phyloP scores from a whole-genome alignment of 2,888 invertebrate genomes.

The Tiliacea citrago region DNA sequence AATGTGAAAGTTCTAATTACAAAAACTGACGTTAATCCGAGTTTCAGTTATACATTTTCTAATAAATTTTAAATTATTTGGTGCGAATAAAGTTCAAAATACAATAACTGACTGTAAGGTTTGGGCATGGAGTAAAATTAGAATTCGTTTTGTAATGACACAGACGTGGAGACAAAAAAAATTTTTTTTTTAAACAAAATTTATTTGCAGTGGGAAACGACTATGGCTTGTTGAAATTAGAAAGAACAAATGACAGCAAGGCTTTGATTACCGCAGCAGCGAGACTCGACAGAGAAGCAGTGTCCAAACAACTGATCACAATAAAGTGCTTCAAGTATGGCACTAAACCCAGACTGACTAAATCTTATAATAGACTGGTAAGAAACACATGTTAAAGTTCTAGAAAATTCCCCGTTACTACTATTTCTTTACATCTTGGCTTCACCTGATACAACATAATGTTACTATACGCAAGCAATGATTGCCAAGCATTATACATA shows the following conservation, averaged over 20 bases:
- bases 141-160: not conserved
- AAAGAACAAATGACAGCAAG: constrained; percentile 92
- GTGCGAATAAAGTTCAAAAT: not conserved
- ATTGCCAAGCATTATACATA: not conserved
- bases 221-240: constrained; percentile 91
- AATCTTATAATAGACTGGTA: constrained; percentile 92
- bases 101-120: not conserved
- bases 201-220: constrained; percentile 92
- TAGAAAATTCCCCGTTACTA: not conserved
- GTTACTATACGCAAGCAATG: not conserved
- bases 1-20: too few relatives aligned
- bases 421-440: too few relatives aligned
- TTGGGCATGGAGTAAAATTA: not conserved
- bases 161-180: not conserved
- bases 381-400: constrained; percentile 51
- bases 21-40: not conserved
- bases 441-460: too few relatives aligned
- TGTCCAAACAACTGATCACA: constrained; percentile 91
- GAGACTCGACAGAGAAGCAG: constrained; percentile 92
- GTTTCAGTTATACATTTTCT: not conserved
- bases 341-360: constrained; percentile 82
- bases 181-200: not conserved
- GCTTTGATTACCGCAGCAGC: constrained; percentile 91
- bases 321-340: constrained; percentile 93
- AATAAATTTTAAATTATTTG: not conserved